Conservation (phyloP, 2,113 vertebrate species). For the Hyla sarda region DNA sequence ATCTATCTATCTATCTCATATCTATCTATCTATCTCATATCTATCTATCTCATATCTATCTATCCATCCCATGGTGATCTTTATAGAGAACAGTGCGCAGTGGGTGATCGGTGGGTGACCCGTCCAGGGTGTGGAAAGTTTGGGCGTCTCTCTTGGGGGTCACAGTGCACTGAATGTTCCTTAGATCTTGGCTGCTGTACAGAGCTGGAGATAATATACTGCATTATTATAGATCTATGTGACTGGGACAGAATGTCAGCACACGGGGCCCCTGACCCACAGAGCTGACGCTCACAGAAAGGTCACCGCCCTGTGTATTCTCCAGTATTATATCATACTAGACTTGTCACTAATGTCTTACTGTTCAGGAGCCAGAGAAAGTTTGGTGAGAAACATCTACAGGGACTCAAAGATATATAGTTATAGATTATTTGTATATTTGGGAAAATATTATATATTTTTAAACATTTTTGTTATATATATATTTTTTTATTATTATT, state of each 20-base stretch:
- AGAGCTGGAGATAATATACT: background rate
- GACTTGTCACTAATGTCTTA: too few species aligned
- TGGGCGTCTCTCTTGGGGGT: background rate
- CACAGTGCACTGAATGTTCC: background rate
- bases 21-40: background rate
- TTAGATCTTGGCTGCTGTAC: background rate
- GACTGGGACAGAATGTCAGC: background rate
- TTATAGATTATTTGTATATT: too few species aligned
- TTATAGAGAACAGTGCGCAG: background rate
- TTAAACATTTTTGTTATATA: too few species aligned
- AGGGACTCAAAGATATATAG: too few species aligned
- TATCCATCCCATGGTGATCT: background rate
- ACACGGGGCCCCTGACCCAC: background rate
- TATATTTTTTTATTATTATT: too few species aligned
- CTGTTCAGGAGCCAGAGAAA: too few species aligned
- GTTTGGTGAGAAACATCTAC: too few species aligned
- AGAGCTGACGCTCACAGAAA: conserved; percentile 5
- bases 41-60: background rate
- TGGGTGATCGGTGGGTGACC: background rate
- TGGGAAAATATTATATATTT: too few species aligned
- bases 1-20: background rate
- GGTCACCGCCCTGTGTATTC: background rate
- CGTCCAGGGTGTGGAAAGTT: background rate
- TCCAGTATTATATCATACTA: too few species aligned
- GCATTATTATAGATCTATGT: background rate